These are phyloP conservation scores for Oncorhynchus clarkii DNA, from an alignment of 2,113 vertebrate genomes.

Conservation along the genomic window DNA sequence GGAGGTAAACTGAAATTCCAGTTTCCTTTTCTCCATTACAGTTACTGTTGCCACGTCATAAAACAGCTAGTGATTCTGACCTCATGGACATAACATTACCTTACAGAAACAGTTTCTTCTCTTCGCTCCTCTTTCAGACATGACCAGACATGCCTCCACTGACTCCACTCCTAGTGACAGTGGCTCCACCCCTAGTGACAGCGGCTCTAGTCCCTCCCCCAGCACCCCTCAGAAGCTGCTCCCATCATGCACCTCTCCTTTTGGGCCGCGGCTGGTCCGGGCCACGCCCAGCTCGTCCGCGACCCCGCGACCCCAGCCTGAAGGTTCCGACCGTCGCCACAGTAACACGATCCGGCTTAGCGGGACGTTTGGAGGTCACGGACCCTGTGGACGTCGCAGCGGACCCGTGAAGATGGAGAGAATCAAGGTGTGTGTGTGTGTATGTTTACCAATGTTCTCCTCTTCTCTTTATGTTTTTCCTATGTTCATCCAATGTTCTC, in stretches of 20 bases:
- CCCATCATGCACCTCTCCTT: slow-evolving; percentile 65
- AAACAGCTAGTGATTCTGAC: too few relatives aligned
- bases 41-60: too few relatives aligned
- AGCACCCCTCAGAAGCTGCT: slow-evolving; percentile 73
- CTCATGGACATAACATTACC: not conserved
- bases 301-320: slow-evolving; percentile 81
- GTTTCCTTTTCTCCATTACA: not conserved
- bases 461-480: not conserved
- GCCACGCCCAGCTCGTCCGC: slow-evolving; percentile 55
- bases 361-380: slow-evolving; percentile 66
- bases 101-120: slow-evolving; percentile 2
- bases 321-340: slow-evolving; percentile 75
- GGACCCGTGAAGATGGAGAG: slow-evolving; percentile 74
- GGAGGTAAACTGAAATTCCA: too few relatives aligned
- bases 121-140: slow-evolving; percentile 62
- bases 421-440: slow-evolving; percentile 68
- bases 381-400: slow-evolving; percentile 58
- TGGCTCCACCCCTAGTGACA: slow-evolving; percentile 70
- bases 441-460: not conserved
- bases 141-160: slow-evolving; percentile 71
- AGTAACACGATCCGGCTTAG: slow-evolving; percentile 58
- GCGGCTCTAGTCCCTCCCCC: slow-evolving; percentile 71
- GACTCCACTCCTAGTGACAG: slow-evolving; percentile 74
- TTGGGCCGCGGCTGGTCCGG: slow-evolving; percentile 66
- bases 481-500: not conserved